These are phyloP conservation scores for Euleptes europaea DNA, from an alignment of 2,113 vertebrate species.

Conservation along the genomic window DNA sequence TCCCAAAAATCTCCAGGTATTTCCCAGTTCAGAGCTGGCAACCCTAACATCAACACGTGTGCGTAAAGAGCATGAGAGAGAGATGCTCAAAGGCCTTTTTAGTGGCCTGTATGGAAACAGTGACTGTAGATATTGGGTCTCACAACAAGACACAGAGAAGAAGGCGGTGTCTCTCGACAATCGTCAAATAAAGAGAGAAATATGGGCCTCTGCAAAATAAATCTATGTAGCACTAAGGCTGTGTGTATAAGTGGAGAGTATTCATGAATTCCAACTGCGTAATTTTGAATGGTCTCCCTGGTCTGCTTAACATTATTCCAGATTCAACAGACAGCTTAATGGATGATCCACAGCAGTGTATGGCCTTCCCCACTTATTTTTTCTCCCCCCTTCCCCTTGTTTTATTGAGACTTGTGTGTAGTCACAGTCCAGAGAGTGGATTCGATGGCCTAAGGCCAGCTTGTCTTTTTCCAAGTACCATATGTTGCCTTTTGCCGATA, in stretches of 20 bases:
- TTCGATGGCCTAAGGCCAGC: conserved; percentile 64
- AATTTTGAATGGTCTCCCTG: conserved; percentile 59
- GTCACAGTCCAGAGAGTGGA: conserved; percentile 52
- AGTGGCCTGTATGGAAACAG: not conserved
- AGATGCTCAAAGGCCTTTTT: not conserved
- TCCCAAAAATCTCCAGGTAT: no score
- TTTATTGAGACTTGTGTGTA: conserved; percentile 54
- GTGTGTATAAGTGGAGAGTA: conserved; percentile 7
- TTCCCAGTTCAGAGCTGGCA: no score
- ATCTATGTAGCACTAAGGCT: conserved; percentile 41
- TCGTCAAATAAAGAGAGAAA: conserved; percentile 31
- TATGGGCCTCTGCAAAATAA: conserved; percentile 24
- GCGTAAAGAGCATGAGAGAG: not conserved
- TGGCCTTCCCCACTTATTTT: conserved; percentile 44
- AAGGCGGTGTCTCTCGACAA: not conserved
- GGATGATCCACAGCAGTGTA: conserved; percentile 67
- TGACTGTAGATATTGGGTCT: not conserved
- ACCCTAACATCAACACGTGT: not conserved
- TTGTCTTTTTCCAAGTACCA: conserved; percentile 57
- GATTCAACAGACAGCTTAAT: conserved; percentile 74
- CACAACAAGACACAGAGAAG: not conserved
- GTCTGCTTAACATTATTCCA: conserved; percentile 72
- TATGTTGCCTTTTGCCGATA: conserved; percentile 59
- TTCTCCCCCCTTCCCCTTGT: not conserved
- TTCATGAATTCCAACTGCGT: conserved; percentile 54